Base-by-base conservation (phyloP, 2,113 vertebrate species). In the Proteles cristata region DNA sequence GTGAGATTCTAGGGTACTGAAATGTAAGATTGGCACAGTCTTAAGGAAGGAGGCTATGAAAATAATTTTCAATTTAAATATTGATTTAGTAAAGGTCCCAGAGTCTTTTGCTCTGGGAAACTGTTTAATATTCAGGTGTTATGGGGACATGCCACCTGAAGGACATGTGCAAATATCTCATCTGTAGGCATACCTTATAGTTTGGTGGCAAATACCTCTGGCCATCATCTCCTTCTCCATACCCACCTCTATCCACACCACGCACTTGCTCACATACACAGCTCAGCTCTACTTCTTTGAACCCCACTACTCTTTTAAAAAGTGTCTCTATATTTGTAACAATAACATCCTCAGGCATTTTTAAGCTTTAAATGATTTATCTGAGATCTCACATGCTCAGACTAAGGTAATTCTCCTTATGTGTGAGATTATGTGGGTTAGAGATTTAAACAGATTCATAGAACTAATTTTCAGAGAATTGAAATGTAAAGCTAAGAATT, bases 41-140 rank as follows among this genome's bases (percentile, higher is more conserved):
- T 48, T 76, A 82, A 25, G 21, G 17, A 89, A 91, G 21, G 58
- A 73, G 25, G 4, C 35, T 58, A 0, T 84, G 48, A 71, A 17
- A 83, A 76, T 82, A 68, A 73, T 79, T 95, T 48, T 10, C 12
- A 53, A n/a, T 55, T 91, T 63, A 90, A 93, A 28, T 92, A 68
- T 82, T 80, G 53, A 90, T 76, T 39, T 58, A 63, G 16, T 76
- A 17, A 88, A 43, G 10, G 10, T 50, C 28, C 26, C 23, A n/a
- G 53, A 89, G 28, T 84, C 28, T 92, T 43, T 76, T 94, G 17
- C 74, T 95, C 35, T 92, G 76, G 26, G 9, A 83, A 74, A 55
- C 23, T 95, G 16, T 76, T 90, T 81, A 69, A 45, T 74, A 45
- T 88, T 87, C 74, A 21, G 3, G 7, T 31, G 16, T 33, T 68